Evolutionary conservation across 2,797 vertebrate genomes (phyloP), one percentile per base, ranked within the genome.

Genomic region (Spheniscus humboldti): DNA sequence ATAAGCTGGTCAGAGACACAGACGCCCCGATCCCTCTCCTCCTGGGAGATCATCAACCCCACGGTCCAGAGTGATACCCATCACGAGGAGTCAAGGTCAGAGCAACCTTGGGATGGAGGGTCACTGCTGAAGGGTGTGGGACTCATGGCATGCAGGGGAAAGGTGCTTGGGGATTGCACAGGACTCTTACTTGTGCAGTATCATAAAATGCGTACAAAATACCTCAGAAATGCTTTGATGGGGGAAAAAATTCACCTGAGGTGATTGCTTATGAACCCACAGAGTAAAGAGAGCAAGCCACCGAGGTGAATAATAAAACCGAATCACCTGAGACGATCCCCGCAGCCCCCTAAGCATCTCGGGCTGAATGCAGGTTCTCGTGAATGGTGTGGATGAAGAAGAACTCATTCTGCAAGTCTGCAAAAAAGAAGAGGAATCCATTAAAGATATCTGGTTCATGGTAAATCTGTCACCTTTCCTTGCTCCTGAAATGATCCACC

Each of bases 231-330:
- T 50, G 45, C 11, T 35, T 35, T 17, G 17, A 2, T 19, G 27
- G 11, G 10, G 35, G 48, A 4, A 37, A 39, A 25, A 56, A 52
- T 6, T 9, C 41, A 39, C 6, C 33, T 23, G 12, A 67, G 41
- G 27, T 43, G 25, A 23, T 69, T 37, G 9, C 33, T 76, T 68
- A 18, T 13, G 62, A 59, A 22, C 23, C 11, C 33, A 10, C 15
- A 10, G 69, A 39, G 17, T 17, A 28, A n/a, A 55, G 28, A 75
- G 17, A 75, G 24, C 39, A 24, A 73, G 50, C 5, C 69, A 62
- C 24, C 4, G 0, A 17, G 2, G 1, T 2, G 62, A 41, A 8
- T 16, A 69, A 15, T 25, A 55, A n/a, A 47, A 18, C 20, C 0
- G 1, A n/a, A 41, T 7, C 12, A 6, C 22, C 18, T 13, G 20